Evolutionary conservation across 30 jellyfish, hydroid and myxozoan genomes (phyloP), one percentile per base, ranked within the genome.

Genomic region (Aurelia sp.): DNA sequence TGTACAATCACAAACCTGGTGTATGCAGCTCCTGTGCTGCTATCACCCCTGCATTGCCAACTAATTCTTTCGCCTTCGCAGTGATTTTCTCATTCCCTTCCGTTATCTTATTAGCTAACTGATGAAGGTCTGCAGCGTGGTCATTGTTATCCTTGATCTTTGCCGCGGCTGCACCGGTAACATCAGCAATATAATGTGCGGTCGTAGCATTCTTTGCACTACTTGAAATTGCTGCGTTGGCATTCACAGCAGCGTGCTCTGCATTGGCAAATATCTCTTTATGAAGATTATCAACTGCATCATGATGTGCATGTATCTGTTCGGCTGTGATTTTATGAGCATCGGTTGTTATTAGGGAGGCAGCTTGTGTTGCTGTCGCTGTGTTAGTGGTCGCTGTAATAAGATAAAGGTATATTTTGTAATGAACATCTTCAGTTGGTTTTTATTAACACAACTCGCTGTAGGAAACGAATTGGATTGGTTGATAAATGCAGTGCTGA

Each of bases 61-160:
- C 67, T 21, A 66, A 55, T 5, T 47, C 35, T 20, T 68, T 82
- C 19, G 91, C 91, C 63, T 68, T 74, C 59, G 91, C 50, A 38
- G 50, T 38, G 9, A 38, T 38, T 4, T 38, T 5, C 50, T 38
- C 50, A 38, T 38, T 38, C 85, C 71, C 85, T 5, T 78, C 55
- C 2, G 78, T 41, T 12, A 82, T 55, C 8, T 84, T 68, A 38
- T 82, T 82, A 30, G 91, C 91, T 11, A 68, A 64, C n/a, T 82
- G 85, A 30, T 82, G 85, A 10, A 67, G 73, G 72, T 67, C 77
- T 41, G 91, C 85, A 70, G 85, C 91, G 24, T 82, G 85, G 2
- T 51, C 79, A 41, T 82, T 82, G 59, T 82, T 82, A 52, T 64
- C 72, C 13, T 74, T 64, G 57, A 82, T 69, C 73, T 82, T 82